Evolutionary conservation across 53 echinoderm and acorn worm species (phyloP), one percentile per base, ranked within the genome.

Genomic region (Crossaster papposus): DNA sequence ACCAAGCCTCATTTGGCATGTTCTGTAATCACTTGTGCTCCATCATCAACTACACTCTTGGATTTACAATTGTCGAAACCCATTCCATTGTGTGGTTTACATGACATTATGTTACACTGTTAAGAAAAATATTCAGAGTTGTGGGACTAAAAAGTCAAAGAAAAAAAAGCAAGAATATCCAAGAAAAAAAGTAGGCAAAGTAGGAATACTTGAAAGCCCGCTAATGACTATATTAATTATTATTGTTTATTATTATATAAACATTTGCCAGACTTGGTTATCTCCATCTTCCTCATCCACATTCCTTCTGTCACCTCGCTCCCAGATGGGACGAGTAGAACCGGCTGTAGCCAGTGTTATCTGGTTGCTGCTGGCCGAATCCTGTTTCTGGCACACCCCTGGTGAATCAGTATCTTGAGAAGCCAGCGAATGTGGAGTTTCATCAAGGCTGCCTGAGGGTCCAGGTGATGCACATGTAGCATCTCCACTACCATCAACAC

Each of bases 231-330:
- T 53, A 20, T 3, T 80, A 31, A 58, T 20, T 58, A 26, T 32
- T 14, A 30, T 20, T 52, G 51, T 28, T 20, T 52, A 53, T 28
- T 63, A 34, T 70, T 87, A 87, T 75, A 87, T 87, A 77, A 87
- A 75, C 87, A 87, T 87, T 30, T 87, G 87, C 87, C 87, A 87
- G 35, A 87, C 87, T 76, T 77, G 75, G 30, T 32, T n/a, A 32
- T 32, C 51, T 5, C 36, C 87, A 54, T 85, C 85, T 20, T 8
- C 74, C 0, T 54, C 54, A 33, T 50, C 34, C 51, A 55, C 9
- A 54, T 72, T 87, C 77, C 55, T 33, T 11, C 53, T 28, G 20
- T 77, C 63, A 14, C 62, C 77, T 28, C 52, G 54, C 55, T 55
- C 75, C 74, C 74, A 36, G 32, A 86, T 55, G 58, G 87, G 75